Percentiles rank a stretch among this genome's conserved stretches.
These are phyloP conservation scores for Homarus americanus DNA, from an alignment of 1,140 invertebrate species.

Conservation along the genomic window DNA sequence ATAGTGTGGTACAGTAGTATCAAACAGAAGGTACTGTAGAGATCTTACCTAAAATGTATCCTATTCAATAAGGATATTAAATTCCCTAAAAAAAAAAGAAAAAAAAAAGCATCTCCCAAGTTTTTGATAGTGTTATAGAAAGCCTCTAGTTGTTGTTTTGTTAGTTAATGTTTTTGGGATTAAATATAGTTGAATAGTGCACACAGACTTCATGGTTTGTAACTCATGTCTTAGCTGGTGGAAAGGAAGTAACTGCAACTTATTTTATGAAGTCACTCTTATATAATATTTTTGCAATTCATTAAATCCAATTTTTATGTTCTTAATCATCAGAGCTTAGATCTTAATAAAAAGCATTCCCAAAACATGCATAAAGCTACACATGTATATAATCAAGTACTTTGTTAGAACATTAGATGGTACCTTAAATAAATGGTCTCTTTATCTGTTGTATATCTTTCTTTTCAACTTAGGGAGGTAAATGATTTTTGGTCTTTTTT, in stretches of 20 bases:
- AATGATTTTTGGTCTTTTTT: not conserved
- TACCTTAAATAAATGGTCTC: conserved; percentile 6
- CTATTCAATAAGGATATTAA: too few species aligned
- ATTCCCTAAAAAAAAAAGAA: too few species aligned
- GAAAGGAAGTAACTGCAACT: not conserved
- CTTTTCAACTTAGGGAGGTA: not conserved
- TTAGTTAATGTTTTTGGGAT: too few species aligned
- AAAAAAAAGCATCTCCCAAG: too few species aligned
- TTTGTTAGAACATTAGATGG: conserved; percentile 11
- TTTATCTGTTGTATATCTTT: not conserved
- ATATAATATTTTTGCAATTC: not conserved
- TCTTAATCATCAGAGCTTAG: not conserved
- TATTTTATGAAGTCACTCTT: not conserved
- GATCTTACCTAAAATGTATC: too few species aligned
- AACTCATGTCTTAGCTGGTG: not conserved
- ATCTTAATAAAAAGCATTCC: not conserved
- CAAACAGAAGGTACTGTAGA: too few species aligned
- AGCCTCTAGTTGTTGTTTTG: too few species aligned
- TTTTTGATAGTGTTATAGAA: too few species aligned
- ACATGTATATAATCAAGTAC: conserved; percentile 5
- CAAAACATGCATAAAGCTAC: not conserved
- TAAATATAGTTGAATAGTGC: too few species aligned
- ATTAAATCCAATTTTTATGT: not conserved
- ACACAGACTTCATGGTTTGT: not conserved
- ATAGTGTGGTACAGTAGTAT: too few species aligned